Percentiles rank a stretch among this genome's conserved stretches.
Conservation (phyloP, 2,888 invertebrate genomes). For the Toxonevra muliebris region DNA sequence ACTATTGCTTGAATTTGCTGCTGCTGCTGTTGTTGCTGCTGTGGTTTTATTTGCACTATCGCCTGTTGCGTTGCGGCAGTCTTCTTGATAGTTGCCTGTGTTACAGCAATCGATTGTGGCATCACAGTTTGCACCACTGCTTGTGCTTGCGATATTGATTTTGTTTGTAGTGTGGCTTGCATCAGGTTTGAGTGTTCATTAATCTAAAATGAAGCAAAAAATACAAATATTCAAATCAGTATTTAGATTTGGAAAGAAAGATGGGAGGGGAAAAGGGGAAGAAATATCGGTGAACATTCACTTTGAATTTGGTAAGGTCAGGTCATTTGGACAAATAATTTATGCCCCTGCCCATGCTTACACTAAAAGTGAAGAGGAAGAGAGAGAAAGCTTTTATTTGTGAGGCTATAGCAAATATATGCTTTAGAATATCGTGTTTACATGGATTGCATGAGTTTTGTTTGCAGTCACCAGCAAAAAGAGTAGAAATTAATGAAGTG, state of each 20-base stretch:
- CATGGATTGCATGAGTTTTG: too few relatives aligned
- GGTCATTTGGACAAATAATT: too few relatives aligned
- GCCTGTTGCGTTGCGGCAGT: constrained; percentile 17
- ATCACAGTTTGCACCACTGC: constrained; percentile 14
- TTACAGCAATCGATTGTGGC: constrained; percentile 6
- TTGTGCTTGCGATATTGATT: neutral
- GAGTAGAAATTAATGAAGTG: too few relatives aligned
- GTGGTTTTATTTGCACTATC: constrained; percentile 18
- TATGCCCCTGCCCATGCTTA: too few relatives aligned
- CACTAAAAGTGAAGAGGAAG: too few relatives aligned
- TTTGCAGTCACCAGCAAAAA: too few relatives aligned
- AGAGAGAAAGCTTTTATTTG: too few relatives aligned
- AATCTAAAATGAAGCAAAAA: constrained; percentile 27
- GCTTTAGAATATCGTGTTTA: too few relatives aligned
- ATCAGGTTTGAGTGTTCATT: constrained; percentile 29
- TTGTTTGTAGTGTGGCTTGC: constrained; percentile 31
- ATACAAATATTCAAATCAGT: neutral
- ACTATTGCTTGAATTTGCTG: constrained; percentile 29
- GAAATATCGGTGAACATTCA: too few relatives aligned
- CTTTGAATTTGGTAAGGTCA: too few relatives aligned
- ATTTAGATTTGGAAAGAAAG: neutral
- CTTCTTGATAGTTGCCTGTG: constrained; percentile 5
- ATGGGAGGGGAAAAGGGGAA: too few relatives aligned
- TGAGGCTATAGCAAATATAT: too few relatives aligned
- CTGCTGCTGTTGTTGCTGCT: constrained; percentile 39